A percentile compares a stretch with the other conserved stretches of the same genome.
Conservation (phyloP, 2,888 invertebrate species). For the Schizotus pectinicornis region DNA sequence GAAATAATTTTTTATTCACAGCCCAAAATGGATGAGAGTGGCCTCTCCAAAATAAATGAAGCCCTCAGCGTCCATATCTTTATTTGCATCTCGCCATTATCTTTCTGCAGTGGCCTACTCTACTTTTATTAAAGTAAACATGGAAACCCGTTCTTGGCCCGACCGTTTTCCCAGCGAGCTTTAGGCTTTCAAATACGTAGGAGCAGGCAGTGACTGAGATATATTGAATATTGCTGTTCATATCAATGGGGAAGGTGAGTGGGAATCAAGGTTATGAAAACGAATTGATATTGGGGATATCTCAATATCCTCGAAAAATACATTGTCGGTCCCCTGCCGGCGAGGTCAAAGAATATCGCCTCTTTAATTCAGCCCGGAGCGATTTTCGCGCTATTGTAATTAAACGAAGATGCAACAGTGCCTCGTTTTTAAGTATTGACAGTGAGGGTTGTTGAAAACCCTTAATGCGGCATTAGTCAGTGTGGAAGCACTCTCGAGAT, state of each 20-base stretch:
- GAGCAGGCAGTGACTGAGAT: constrained; percentile 6
- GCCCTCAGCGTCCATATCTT: constrained; percentile 5
- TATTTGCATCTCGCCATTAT: constrained; percentile 7
- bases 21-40: not conserved
- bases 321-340: no score
- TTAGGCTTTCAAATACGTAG: not conserved
- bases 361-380: no score
- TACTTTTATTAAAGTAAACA: constrained; percentile 15
- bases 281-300: constrained; percentile 11
- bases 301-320: not conserved
- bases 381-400: no score
- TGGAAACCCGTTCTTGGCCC: constrained; percentile 15
- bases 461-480: no score
- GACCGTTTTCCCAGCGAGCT: constrained; percentile 3
- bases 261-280: constrained; percentile 17
- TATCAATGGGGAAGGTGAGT: constrained; percentile 17
- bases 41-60: constrained; percentile 5
- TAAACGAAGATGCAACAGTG: no score
- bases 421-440: no score
- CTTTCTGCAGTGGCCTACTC: constrained; percentile 6
- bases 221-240: constrained; percentile 25
- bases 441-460: no score
- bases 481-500: constrained; percentile 10
- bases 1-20: not conserved
- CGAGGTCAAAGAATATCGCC: no score